Evolutionary conservation across 2,113 vertebrate genomes (phyloP), one percentile per base, ranked within the genome.

Genomic region (Leptocoma aspasia): DNA sequence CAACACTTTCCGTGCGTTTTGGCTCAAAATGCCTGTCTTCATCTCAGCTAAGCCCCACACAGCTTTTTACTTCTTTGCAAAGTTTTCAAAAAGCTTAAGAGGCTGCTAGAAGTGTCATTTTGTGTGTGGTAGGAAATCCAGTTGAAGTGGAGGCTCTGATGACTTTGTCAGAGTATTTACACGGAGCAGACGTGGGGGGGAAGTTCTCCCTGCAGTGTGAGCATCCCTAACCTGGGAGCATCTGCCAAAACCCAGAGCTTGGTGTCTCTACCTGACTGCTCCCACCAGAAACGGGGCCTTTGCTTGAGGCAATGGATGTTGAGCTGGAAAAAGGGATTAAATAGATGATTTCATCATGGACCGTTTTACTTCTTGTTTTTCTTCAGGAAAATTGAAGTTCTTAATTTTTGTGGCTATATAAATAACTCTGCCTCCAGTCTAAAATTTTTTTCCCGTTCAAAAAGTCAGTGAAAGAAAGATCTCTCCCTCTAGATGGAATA

Each of bases 71-170:
- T 93, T 93, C 92, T 82, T 90, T 88, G 44, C 72, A 86, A 63
- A 81, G 93, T 90, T 88, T 93, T 96, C 42, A 68, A 57, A 93
- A 45, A 93, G 88, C 86, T 96, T 84, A 86, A 92, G 65, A 89
- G 81, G 31, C 37, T 93, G 73, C 90, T 93, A n/a, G 53, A 71
- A 79, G n/a, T 90, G 82, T 90, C 88, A 11, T 83, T 89, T 84
- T 56, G 90, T 64, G 52, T 14, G 64, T 35, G 56, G 82, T 22
- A 68, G 85, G 69, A 86, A 93, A 92, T 71, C 79, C 92, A 92
- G 35, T 8, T 15, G 49, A 71, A 42, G 60, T 84, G 88, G 82
- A 28, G 11, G 82, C 56, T 26, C 41, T 60, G 72, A 64, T 75
- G 76, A 39, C 44, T 90, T 86, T 86, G 82, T 86, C 88, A 83